Percentiles rank a stretch among this genome's conserved stretches.
Conservation (phyloP, 2,797 vertebrate genomes). For the Myotis pilosus region DNA sequence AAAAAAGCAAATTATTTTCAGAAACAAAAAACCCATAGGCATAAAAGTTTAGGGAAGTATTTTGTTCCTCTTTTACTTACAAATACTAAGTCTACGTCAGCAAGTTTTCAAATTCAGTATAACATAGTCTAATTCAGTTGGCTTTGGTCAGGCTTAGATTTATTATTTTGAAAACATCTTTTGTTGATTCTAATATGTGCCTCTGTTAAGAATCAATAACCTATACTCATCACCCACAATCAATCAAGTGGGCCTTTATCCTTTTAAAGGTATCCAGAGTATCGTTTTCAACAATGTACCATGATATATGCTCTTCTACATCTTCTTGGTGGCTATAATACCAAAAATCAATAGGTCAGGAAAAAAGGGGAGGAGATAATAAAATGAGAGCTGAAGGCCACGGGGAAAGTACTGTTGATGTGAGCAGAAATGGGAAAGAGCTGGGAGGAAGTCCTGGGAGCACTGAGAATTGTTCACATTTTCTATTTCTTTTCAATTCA, state of each 20-base stretch:
- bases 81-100: neutral
- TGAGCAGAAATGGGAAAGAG: neutral
- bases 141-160: neutral
- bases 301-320: neutral
- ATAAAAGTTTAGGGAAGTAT: neutral
- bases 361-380: neutral
- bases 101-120: constrained; percentile 2
- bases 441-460: neutral
- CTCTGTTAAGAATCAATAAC: neutral
- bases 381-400: neutral
- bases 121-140: neutral
- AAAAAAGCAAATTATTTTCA: neutral
- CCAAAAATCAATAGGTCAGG: neutral
- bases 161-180: constrained; percentile 40
- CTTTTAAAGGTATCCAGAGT: neutral
- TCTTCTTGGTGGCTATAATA: neutral
- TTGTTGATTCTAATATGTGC: neutral
- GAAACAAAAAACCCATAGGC: neutral
- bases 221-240: neutral
- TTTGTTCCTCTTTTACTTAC: neutral
- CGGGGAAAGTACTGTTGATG: neutral
- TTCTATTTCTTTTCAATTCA: neutral
- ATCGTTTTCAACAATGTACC: neutral
- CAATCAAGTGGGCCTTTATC: neutral
- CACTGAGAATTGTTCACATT: neutral